Conservation (phyloP, 2,113 vertebrate species). For the Stigmatopora nigra region DNA sequence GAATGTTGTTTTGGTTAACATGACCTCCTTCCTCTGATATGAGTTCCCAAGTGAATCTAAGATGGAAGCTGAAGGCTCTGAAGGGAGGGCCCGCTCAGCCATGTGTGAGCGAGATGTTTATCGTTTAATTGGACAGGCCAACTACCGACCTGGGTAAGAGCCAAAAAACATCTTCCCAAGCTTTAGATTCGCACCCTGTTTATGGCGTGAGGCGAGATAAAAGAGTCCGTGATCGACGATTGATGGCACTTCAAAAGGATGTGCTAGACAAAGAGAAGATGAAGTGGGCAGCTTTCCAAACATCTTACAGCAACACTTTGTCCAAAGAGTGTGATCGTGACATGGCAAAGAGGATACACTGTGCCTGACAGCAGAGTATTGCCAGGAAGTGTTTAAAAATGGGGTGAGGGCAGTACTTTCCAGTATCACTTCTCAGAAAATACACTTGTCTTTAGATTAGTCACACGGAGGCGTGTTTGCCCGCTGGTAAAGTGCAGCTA, state of each 20-base stretch:
- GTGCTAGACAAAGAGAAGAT: conserved; percentile 14
- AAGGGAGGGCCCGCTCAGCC: conserved; percentile 45
- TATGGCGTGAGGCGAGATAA: conserved; percentile 20
- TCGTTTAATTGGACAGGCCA: conserved; percentile 60
- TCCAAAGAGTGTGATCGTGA: conserved; percentile 3
- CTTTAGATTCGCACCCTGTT: conserved; percentile 21
- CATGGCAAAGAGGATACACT: conserved; percentile 17
- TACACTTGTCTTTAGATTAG: conserved; percentile 30
- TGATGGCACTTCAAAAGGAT: conserved; percentile 3
- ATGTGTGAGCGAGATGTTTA: conserved; percentile 51
- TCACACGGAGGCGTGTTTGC: conserved; percentile 27
- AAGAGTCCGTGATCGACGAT: conserved; percentile 15
- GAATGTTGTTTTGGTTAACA: conserved; percentile 15
- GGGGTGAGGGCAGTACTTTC: conserved; percentile 27
- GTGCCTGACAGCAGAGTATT: not conserved
- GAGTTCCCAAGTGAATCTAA: conserved; percentile 41
- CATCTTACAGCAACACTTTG: not conserved
- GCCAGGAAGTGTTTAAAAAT: conserved; percentile 33
- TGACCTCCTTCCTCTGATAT: conserved; percentile 33
- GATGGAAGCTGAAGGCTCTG: conserved; percentile 18
- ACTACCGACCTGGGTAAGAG: conserved; percentile 53
- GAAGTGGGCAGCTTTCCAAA: conserved; percentile 5
- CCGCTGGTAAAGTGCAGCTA: conserved; percentile 15
- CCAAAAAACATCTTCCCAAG: conserved; percentile 26
- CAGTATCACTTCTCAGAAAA: conserved; percentile 27